phyloP scores from a whole-genome alignment of 2,888 invertebrate genomes.

The Campoplex capitator region DNA sequence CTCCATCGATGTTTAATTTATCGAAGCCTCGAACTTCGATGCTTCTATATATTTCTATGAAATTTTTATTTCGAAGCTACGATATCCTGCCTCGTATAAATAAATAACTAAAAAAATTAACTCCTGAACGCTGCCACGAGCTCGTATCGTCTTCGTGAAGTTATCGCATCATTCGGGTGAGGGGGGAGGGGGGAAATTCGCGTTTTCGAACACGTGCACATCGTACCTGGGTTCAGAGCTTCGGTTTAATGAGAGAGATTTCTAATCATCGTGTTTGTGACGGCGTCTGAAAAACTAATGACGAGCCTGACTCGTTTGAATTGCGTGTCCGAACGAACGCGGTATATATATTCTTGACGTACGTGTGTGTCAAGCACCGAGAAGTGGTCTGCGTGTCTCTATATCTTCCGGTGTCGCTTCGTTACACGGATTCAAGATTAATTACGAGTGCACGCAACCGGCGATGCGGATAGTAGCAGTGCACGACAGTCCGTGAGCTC shows the following conservation, averaged over 20 bases:
- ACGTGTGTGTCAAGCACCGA: neutral
- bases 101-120: neutral
- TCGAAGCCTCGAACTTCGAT: neutral
- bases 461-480: conserved; percentile 1
- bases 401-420: conserved; percentile 14
- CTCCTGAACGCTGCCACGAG: neutral
- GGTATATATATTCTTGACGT: neutral
- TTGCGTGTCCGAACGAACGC: neutral
- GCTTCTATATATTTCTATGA: neutral
- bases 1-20: neutral
- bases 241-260: neutral
- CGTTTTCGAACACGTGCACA: neutral
- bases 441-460: neutral
- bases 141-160: neutral
- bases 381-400: neutral
- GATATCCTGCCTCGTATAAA: neutral
- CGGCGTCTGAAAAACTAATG: neutral
- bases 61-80: neutral
- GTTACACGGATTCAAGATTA: conserved; percentile 7
- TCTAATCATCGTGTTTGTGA: neutral
- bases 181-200: neutral
- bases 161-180: neutral
- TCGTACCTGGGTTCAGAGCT: neutral
- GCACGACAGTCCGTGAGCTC: neutral
- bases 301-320: neutral